Conservation (phyloP, 30 jellyfish, hydroid and myxozoan species). For the Aurelia coerulea region DNA sequence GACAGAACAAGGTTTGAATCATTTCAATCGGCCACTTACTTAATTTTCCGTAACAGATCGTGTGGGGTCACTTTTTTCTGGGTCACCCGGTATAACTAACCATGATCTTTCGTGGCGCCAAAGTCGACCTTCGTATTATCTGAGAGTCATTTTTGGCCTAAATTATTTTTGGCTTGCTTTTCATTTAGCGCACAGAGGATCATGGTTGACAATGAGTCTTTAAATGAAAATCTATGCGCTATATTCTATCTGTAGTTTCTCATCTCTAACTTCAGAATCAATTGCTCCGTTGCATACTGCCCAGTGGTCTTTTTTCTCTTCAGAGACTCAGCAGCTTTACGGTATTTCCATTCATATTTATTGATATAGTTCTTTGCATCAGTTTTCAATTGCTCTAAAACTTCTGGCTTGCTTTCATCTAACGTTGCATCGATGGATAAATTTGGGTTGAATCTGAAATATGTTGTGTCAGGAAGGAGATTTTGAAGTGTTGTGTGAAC, state of each 20-base stretch:
- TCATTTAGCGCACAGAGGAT: no score
- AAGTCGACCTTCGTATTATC: no score
- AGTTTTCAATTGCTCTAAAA: constrained; percentile 56
- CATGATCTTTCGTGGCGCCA: no score
- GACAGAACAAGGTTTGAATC: no score
- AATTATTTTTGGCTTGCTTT: no score
- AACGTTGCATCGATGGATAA: constrained; percentile 74
- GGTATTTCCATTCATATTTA: constrained; percentile 79
- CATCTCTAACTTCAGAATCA: constrained; percentile 37
- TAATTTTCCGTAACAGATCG: no score
- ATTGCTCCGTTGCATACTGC: constrained; percentile 23
- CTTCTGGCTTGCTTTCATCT: constrained; percentile 80
- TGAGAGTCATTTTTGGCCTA: no score
- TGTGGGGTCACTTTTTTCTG: no score
- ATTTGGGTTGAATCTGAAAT: constrained; percentile 84
- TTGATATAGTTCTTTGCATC: constrained; percentile 83
- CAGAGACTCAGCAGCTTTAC: constrained; percentile 77
- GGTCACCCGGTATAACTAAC: no score
- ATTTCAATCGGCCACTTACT: no score
- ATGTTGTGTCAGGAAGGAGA: constrained; percentile 71
- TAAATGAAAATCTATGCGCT: no score
- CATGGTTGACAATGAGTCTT: no score
- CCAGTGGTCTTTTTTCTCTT: constrained; percentile 41
- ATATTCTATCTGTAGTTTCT: background rate
- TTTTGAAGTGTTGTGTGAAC: constrained; percentile 70